These are phyloP conservation scores for Anorthoa munda DNA, from an alignment of 2,888 invertebrate genomes.

Conservation along the genomic window DNA sequence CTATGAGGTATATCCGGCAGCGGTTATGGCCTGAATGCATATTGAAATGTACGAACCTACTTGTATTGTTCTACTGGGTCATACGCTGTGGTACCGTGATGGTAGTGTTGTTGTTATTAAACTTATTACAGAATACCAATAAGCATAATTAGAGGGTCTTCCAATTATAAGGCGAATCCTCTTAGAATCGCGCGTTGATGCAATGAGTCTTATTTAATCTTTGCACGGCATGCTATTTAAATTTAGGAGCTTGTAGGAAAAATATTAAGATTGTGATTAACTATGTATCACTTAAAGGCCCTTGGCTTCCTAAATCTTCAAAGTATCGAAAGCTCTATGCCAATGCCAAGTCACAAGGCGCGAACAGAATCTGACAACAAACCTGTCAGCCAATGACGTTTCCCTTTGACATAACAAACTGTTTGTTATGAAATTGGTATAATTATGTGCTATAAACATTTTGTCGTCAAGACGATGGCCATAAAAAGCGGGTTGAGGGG, in stretches of 20 bases:
- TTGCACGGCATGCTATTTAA: neutral
- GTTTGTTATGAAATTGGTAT: slow-evolving; percentile 63
- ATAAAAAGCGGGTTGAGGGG: slow-evolving; percentile 84
- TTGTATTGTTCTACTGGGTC: slow-evolving; percentile 47
- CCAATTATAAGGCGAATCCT: slow-evolving; percentile 2
- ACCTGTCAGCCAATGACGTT: slow-evolving; percentile 39
- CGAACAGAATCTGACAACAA: slow-evolving; percentile 23
- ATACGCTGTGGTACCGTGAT: slow-evolving; percentile 22
- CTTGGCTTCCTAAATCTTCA: slow-evolving; percentile 8
- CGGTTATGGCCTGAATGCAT: slow-evolving; percentile 68
- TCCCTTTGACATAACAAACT: slow-evolving; percentile 59
- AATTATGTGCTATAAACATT: slow-evolving; percentile 63
- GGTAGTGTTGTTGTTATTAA: neutral
- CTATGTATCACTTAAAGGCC: neutral
- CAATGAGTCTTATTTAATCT: neutral
- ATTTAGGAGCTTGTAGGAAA: neutral
- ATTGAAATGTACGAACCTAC: slow-evolving; percentile 32
- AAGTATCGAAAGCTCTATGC: neutral
- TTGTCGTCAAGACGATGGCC: slow-evolving; percentile 71
- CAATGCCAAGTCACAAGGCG: slow-evolving; percentile 1
- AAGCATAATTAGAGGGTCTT: neutral
- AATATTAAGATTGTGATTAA: neutral
- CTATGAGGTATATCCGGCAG: slow-evolving; percentile 72
- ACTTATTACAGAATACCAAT: slow-evolving; percentile 18
- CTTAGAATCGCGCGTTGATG: too few relatives aligned